phyloP scores from a whole-genome alignment of 2,113 vertebrate genomes.

The Sigmodon hispidus region DNA sequence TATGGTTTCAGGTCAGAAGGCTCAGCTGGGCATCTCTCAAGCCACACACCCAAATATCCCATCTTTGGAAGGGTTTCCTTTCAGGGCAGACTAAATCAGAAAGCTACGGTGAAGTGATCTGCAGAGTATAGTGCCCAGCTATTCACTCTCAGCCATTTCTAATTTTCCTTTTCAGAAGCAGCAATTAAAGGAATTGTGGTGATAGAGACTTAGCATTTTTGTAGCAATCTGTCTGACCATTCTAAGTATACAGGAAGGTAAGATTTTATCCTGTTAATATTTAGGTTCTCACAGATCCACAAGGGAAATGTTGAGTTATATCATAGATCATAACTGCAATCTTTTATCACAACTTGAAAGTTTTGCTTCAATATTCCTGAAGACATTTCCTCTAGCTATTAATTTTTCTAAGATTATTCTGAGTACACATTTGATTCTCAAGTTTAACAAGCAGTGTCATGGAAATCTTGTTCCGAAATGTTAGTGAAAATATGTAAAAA shows the following conservation, averaged over 20 bases:
- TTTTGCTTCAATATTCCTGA: conserved; percentile 22
- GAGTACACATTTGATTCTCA: background rate
- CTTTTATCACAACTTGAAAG: conserved; percentile 34
- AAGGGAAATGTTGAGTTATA: background rate
- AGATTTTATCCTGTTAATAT: background rate
- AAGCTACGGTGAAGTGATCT: background rate
- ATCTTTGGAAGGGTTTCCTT: background rate
- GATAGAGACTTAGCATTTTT: background rate
- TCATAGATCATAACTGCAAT: background rate
- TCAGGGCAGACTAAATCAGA: background rate
- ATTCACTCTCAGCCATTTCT: background rate
- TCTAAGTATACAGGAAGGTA: background rate
- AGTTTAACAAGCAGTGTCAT: background rate
- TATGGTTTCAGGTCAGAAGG: background rate
- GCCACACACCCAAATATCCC: background rate
- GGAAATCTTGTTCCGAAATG: background rate
- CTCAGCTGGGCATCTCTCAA: background rate
- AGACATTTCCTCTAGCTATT: conserved; percentile 15
- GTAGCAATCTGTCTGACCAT: background rate
- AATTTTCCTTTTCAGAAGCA: background rate
- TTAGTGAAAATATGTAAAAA: background rate
- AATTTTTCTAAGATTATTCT: background rate
- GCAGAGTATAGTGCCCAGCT: background rate
- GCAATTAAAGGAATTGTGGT: background rate
- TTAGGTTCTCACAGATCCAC: background rate